Base-by-base conservation (phyloP, 2,888 invertebrate species). In the Dynastes hyllus region DNA sequence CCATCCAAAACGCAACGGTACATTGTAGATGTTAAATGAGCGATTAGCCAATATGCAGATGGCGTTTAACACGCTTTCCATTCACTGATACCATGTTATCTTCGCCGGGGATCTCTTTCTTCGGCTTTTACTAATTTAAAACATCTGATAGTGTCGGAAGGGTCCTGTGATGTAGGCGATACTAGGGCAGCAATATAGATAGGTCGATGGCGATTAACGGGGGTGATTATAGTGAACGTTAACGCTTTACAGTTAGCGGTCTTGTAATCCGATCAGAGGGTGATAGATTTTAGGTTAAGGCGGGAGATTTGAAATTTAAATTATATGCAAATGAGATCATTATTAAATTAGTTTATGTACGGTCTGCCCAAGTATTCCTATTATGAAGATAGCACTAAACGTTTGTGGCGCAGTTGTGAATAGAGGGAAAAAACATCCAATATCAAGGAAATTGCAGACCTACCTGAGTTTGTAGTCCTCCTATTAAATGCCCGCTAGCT, bases 131-230 rank as follows among this genome's bases (percentile, higher is more conserved):
- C 61, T 75, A 75, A 75, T 75, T 75, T 75, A 61, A 75, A 75
- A 75, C 50, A 75, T 75, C 73, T 3, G 73, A 75, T 75, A 75
- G 63, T 22, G 73, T 40, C 16, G 71, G 58, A 22, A 58, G 55
- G 55, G 55, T 58, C 22, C 1, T 4, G 8, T 8, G 45, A 45
- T 75, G 58, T 37, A 27, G 27, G 40, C 69, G 1, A 13, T 69
- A 69, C 2, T 8, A 50, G 22, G 37, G 29, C 29, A 22, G 51
- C 55, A 22, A 58, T 22, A 55, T 55, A 16, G 32, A 70, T 70
- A 16, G 16, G 9, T 9, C 32, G 73, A 45, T 61, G 16, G 61
- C 45, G 73, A 75, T 75, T 50, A 4, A 5, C 2, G 11, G 61
- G 58, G 73, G 45, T 50, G 61, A 61, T 61, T 40, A 11, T 61